Base-by-base conservation (phyloP, 2,888 invertebrate species). In the Nezara viridula region DNA sequence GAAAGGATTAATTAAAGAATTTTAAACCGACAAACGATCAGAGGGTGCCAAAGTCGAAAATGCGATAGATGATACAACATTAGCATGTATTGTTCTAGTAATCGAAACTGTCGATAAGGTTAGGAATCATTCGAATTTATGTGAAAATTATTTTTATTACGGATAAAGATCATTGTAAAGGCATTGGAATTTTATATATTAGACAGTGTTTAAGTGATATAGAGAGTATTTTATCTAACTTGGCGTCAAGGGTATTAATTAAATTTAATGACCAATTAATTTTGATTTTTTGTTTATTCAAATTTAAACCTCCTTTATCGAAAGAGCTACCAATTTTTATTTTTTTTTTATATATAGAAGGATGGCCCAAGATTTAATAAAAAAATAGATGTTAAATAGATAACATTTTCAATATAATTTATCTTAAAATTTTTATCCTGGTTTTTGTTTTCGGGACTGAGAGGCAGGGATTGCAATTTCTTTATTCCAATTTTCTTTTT, bases 101-200 rank as follows among this genome's bases (percentile, higher is more conserved):
- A 73, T 37, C 21, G 2, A 37, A 73, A 73, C 9, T 37, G 66
- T 73, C 21, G 32, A 37, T 27, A 60, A 27, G 5, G 7, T 2
- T 73, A 73, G 66, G 37, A 73, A 73, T 73, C 2, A 21, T 32
- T 73, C 66, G 66, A 37, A 37, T 73, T 37, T 37, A 73, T 37
- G 37, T 73, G 19, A 73, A 73, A 73, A 73, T 73, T 73, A 37
- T 73, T 73, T 44, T 73, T 73, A 73, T 37, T 37, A 73, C 2
- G 7, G 14, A 66, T 32, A 21, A 32, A 73, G 37, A 73, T 73
- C 19, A 37, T 73, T 9, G 9, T 32, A 73, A 73, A 73, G 32
- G 27, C 21, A 73, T 37, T 73, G 24, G 24, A 60, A 27, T 60
- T 27, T 37, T 37, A 73, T 14, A 73, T 73, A 73, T 14, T 37